Evolutionary conservation across 2,797 vertebrate genomes (phyloP), one percentile per base, ranked within the genome.

Genomic region (Crenichthys baileyi): DNA sequence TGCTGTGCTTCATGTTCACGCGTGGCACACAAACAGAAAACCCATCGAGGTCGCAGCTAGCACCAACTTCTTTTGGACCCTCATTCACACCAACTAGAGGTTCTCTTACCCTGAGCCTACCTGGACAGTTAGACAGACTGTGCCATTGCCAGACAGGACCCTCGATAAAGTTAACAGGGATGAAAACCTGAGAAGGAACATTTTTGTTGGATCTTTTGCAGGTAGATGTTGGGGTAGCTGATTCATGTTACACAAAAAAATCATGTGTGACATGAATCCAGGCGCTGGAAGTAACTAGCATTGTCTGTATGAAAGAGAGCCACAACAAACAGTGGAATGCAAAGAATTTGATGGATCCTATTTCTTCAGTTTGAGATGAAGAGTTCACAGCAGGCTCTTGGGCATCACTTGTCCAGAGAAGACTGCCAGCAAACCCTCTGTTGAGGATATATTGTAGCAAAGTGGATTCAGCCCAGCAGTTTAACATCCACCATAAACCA

Each of bases 1-100:
- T 99, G 98, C 88, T 99, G 98, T 0, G 97, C 96, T 0, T 98
- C 98, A 0, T 99, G 98, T 56, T 92, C 94, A 0, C 96, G 96
- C 0, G 96, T 95, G 85, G 94, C 96, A 36, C 95, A 94, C 89
- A 95, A 95, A 91, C 96, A 95, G 2, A 74, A 90, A 0, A 91
- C 93, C 31, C 95, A 96, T 79, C 91, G 94, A 56, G 95, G 96
- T 1, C 95, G 86, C 60, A 97, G 97, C 95, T 98, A 97, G 96
- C 95, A 75, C 68, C 61, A 5, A 73, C 85, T 71, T 63, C 76
- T 24, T 16, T 2, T 50, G 86, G 88, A 75, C 67, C 76, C 46
- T 79, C 82, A 84, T 83, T 71, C 16, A 51, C 31, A 73, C 46
- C 80, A 50, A 24, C 76, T 44, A 13, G 29, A 44, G 82, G 18